Percentiles rank a stretch among this genome's conserved stretches.
phyloP scores from a whole-genome alignment of 2,888 invertebrate genomes.

The Stenoptilia bipunctidactyla region DNA sequence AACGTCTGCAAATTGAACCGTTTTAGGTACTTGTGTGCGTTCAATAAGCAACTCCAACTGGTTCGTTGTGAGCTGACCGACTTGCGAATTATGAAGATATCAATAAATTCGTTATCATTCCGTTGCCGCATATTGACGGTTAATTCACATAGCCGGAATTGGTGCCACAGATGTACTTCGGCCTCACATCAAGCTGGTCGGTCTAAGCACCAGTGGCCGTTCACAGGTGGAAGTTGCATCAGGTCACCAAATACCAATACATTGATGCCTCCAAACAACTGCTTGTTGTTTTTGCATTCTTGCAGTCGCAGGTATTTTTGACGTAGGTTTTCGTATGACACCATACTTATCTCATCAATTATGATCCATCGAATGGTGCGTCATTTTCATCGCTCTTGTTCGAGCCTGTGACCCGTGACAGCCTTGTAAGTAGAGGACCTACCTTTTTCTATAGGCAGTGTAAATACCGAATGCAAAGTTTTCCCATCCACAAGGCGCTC shows the following conservation, averaged over 20 bases:
- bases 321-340: conserved; percentile 2
- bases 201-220: conserved; percentile 1
- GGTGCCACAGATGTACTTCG: conserved; percentile 3
- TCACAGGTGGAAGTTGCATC: conserved; percentile 4
- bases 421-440: not conserved
- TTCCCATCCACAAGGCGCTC: not conserved
- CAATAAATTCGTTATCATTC: conserved; percentile 1
- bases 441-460: not conserved
- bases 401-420: not conserved
- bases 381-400: not conserved
- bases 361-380: not conserved
- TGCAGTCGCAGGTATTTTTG: conserved; percentile 3
- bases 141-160: conserved; percentile 1
- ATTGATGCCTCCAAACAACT: no score
- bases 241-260: conserved; percentile 3
- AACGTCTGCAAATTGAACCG: not conserved
- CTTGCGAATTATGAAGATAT: conserved; percentile 1
- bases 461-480: not conserved
- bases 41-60: not conserved
- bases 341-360: conserved; percentile 6
- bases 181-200: not conserved
- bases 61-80: not conserved
- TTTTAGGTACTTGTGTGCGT: not conserved
- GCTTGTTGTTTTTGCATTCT: conserved; percentile 2
- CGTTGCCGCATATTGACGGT: conserved; percentile 1